Percentiles rank a stretch among this genome's conserved stretches.
phyloP scores from a whole-genome alignment of 2,797 vertebrate genomes.

The Chloroceryle amazona region DNA sequence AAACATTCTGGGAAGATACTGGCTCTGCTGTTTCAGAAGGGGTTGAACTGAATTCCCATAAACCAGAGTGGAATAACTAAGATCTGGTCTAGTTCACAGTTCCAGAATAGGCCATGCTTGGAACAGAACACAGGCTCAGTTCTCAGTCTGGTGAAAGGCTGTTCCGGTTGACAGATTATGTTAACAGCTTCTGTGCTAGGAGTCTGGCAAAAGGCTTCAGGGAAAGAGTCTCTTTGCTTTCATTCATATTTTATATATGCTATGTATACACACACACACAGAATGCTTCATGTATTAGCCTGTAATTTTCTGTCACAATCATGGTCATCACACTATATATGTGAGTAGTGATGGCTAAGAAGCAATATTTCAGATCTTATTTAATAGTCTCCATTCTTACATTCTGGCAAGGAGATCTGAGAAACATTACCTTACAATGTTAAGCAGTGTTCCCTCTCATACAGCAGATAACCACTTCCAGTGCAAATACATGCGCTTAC shows the following conservation, averaged over 20 bases:
- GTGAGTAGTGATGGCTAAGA: neutral
- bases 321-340: neutral
- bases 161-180: conserved; percentile 31
- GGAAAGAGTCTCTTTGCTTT: conserved; percentile 39
- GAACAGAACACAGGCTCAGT: neutral
- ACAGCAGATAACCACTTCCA: conserved; percentile 53
- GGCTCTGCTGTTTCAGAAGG: neutral
- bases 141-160: conserved; percentile 40
- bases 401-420: conserved; percentile 48
- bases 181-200: conserved; percentile 60
- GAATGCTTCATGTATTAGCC: neutral
- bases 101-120: neutral
- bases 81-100: neutral
- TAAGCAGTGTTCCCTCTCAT: conserved; percentile 7
- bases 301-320: conserved; percentile 25
- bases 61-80: neutral
- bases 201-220: conserved; percentile 51
- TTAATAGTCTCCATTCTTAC: conserved; percentile 6
- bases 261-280: neutral
- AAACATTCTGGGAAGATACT: neutral
- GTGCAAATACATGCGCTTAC: conserved; percentile 55
- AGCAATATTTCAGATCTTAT: neutral
- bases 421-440: conserved; percentile 35
- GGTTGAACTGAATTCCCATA: neutral
- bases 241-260: conserved; percentile 36